These are phyloP conservation scores for Schizopygopsis pylzovi DNA, from an alignment of 2,797 vertebrate species.

Conservation along the genomic window DNA sequence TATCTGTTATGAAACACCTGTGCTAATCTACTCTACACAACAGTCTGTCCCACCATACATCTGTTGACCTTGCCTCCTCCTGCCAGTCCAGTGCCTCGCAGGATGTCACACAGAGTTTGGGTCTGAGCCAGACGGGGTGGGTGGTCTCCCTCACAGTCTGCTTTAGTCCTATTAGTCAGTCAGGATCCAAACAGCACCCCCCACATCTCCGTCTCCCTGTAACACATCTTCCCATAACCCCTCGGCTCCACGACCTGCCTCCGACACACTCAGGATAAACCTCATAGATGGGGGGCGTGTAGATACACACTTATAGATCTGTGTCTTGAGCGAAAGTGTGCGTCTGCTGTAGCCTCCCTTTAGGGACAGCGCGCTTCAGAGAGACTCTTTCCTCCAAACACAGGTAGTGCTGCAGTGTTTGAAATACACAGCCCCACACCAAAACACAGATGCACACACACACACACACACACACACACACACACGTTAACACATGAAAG, in stretches of 20 bases:
- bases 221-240: neutral
- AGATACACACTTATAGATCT: conserved; percentile 50
- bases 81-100: conserved; percentile 21
- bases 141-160: conserved; percentile 53
- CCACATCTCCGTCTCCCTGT: neutral
- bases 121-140: conserved; percentile 47
- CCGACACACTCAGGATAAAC: conserved; percentile 36
- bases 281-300: conserved; percentile 40
- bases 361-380: conserved; percentile 24
- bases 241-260: conserved; percentile 14
- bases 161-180: conserved; percentile 12
- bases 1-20: neutral
- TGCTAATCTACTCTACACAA: neutral
- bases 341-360: conserved; percentile 5
- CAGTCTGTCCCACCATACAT: neutral
- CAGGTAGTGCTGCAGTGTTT: conserved; percentile 28
- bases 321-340: conserved; percentile 29
- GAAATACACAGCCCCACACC: conserved; percentile 27
- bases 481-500: conserved; percentile 76
- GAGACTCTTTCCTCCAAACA: conserved; percentile 30
- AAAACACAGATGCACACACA: neutral
- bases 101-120: conserved; percentile 47
- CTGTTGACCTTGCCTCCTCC: conserved; percentile 6
- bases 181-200: conserved; percentile 20
- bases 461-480: conserved; percentile 19